Evolutionary conservation across 2,888 invertebrate species (phyloP).

Genomic region (Tachina fera): DNA sequence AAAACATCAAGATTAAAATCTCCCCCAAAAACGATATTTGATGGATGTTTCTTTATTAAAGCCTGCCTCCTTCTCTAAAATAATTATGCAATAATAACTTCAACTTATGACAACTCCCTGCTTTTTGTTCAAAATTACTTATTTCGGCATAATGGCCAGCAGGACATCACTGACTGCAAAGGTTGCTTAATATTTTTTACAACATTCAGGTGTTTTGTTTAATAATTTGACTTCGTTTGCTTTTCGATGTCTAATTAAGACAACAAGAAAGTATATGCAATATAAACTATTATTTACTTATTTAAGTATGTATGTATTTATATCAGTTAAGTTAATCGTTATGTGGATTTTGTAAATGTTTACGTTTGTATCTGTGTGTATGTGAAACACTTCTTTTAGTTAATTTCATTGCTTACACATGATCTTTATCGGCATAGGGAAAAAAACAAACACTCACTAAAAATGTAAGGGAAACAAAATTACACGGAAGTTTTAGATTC

Average conservation of each 20-base stretch:
- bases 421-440: conserved; percentile 59
- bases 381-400: conserved; percentile 17
- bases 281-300: background rate
- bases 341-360: conserved; percentile 18
- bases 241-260: conserved; percentile 63
- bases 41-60: conserved; percentile 75
- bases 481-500: conserved; percentile 42
- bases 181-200: conserved; percentile 16
- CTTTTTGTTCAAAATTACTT: conserved; percentile 1
- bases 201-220: conserved; percentile 66
- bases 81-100: conserved; percentile 39
- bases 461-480: conserved; percentile 16
- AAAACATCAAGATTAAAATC: conserved; percentile 71
- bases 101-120: conserved; percentile 29
- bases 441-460: background rate
- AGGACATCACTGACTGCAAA: conserved; percentile 53
- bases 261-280: background rate
- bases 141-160: conserved; percentile 37
- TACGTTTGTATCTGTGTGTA: background rate
- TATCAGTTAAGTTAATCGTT: conserved; percentile 8
- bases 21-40: conserved; percentile 74
- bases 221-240: conserved; percentile 19
- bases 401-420: conserved; percentile 54
- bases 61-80: conserved; percentile 35
- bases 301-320: background rate